phyloP scores from a whole-genome alignment of 2,797 vertebrate species.

The Smutsia gigantea region DNA sequence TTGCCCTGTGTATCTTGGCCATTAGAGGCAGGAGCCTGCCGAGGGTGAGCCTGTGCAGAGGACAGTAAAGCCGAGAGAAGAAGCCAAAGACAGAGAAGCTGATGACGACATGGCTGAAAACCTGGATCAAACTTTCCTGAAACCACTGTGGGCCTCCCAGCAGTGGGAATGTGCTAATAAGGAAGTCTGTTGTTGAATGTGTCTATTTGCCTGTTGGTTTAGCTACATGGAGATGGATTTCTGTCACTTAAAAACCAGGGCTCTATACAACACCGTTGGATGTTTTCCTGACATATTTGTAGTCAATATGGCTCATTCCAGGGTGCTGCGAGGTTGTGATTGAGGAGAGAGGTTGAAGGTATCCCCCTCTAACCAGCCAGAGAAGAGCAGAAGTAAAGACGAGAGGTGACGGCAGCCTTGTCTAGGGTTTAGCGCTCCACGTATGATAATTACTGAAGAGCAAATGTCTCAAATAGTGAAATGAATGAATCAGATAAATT shows the following conservation, averaged over 20 bases:
- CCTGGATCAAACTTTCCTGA: not conserved
- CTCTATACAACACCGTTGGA: not conserved
- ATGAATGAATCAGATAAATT: not conserved
- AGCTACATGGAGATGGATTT: not conserved
- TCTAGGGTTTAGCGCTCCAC: not conserved
- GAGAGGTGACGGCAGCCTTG: not conserved
- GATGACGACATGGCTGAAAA: not conserved
- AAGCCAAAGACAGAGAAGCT: not conserved
- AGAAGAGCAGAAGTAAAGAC: not conserved
- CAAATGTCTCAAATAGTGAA: not conserved
- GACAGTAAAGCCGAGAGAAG: not conserved
- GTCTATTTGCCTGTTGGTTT: not conserved
- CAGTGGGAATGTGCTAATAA: not conserved
- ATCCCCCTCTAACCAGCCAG: not conserved
- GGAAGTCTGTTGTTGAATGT: not conserved
- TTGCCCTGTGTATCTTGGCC: not conserved
- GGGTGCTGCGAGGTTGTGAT: not conserved
- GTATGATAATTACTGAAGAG: not conserved
- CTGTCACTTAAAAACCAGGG: not conserved
- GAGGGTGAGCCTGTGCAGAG: not conserved
- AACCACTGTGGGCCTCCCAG: not conserved
- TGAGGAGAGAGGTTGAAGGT: not conserved
- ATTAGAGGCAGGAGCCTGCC: not conserved
- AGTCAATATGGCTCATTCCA: not conserved
- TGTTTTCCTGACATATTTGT: not conserved